Percentiles rank a stretch among this genome's conserved stretches.
These are phyloP conservation scores for Corythoichthys intestinalis DNA, from an alignment of 2,113 vertebrate species.

Conservation along the genomic window DNA sequence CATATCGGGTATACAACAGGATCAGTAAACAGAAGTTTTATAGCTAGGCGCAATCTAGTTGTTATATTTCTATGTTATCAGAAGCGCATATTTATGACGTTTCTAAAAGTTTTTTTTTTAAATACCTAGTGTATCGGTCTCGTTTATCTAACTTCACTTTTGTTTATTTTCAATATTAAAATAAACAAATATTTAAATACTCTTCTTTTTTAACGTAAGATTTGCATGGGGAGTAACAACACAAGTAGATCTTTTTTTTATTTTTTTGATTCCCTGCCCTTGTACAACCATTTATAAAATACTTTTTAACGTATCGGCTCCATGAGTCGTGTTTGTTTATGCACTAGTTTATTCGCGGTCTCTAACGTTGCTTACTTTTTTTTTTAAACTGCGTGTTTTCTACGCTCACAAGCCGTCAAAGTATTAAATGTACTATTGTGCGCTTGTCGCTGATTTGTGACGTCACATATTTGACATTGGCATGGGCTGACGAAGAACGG, in stretches of 20 bases:
- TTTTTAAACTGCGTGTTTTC: background rate
- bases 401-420: background rate
- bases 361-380: background rate
- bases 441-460: slow-evolving; percentile 45
- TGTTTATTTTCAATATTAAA: too few species aligned
- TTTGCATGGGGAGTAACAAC: too few species aligned
- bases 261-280: too few species aligned
- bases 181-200: too few species aligned
- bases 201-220: too few species aligned
- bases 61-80: background rate
- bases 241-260: too few species aligned
- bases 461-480: slow-evolving; percentile 54
- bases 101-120: background rate
- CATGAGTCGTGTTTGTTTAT: background rate
- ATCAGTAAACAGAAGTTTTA: too few species aligned
- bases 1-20: too few species aligned
- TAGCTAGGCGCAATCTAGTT: background rate
- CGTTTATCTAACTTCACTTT: too few species aligned
- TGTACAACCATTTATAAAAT: too few species aligned
- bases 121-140: background rate
- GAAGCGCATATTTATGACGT: background rate
- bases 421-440: background rate
- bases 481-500: slow-evolving; percentile 30
- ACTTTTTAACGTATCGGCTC: too few species aligned
- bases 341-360: background rate